Evolutionary conservation across 2,888 invertebrate genomes (phyloP), one percentile per base, ranked within the genome.

Genomic region (Mesorhabditis belari): DNA sequence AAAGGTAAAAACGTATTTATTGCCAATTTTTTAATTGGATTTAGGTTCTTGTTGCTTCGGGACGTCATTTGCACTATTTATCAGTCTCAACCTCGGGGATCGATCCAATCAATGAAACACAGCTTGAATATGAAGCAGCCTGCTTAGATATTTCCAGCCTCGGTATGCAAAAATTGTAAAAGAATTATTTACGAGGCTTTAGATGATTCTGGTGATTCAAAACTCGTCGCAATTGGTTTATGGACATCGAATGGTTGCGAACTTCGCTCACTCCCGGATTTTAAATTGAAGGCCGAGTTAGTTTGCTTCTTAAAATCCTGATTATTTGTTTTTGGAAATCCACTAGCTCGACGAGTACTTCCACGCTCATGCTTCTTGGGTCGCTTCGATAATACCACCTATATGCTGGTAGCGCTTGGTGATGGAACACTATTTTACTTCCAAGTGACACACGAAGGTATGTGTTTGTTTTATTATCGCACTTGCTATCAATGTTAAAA

Each of bases 391-490:
- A 90, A 90, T 3, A 88, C 90, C 64, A 89, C 76, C 51, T 85
- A 85, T 69, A 65, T 85, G 49, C 74, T 85, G 62, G 82, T 83
- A 78, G 96, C 96, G 0, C 85, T 98, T 27, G 98, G 96, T 5
- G 98, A 98, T 83, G 98, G 98, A 0, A 92, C 93, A 21, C 89
- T 98, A 87, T 92, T 90, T 83, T 98, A 98, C 84, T 98, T 94
- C 82, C 88, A 88, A 0, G 44, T n/a, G 44, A n/a, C 44, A 35
- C 84, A 96, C 63, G 89, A 91, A 80, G 87, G 72, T 24, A 62
- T 71, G 5, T 79, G 12, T 35, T 35, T 35, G 44, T 35, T n/a
- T 17, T 35, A 35, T 35, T 35, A 9, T 35, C 12, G n/a, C 44
- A 17, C 44, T 35, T n/a, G n/a, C n/a, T n/a, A n/a, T n/a, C n/a